Evolutionary conservation across 2,797 vertebrate species (phyloP).

Genomic region (Remorina albescens): DNA sequence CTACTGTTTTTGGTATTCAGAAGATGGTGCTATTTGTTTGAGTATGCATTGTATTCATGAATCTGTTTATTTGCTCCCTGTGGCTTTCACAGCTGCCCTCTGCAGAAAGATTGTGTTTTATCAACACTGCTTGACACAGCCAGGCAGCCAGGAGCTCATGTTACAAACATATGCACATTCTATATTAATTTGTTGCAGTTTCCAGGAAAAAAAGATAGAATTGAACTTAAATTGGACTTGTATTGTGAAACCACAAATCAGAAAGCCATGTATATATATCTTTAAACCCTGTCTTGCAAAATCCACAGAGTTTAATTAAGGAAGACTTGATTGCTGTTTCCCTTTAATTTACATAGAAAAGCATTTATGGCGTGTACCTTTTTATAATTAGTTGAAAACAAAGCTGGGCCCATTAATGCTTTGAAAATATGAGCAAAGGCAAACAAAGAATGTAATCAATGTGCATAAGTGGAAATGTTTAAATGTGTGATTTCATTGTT

Average conservation of each 20-base stretch:
- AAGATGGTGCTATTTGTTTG: constrained; percentile 86
- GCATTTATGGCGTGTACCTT: constrained; percentile 20
- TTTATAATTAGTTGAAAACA: constrained; percentile 36
- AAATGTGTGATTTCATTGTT: constrained; percentile 50
- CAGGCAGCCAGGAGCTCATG: constrained; percentile 53
- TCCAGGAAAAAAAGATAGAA: background rate
- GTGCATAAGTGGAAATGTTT: constrained; percentile 28
- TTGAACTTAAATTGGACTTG: constrained; percentile 17
- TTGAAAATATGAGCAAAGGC: constrained; percentile 22
- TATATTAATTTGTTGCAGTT: constrained; percentile 64
- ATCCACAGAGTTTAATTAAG: constrained; percentile 21
- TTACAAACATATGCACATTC: constrained; percentile 66
- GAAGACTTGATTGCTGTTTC: constrained; percentile 32
- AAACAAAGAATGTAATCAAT: constrained; percentile 33
- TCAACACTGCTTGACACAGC: constrained; percentile 69
- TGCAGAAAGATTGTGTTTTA: constrained; percentile 75
- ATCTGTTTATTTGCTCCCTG: constrained; percentile 80
- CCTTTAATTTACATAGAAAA: constrained; percentile 30
- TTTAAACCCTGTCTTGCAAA: constrained; percentile 1
- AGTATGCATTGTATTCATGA: constrained; percentile 83
- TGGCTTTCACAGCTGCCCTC: constrained; percentile 78
- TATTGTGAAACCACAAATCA: constrained; percentile 17
- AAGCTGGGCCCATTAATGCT: constrained; percentile 15
- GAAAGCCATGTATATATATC: too few relatives aligned
- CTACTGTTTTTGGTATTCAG: constrained; percentile 82